These are phyloP conservation scores for Metacarcinus magister DNA, from an alignment of 2,888 invertebrate genomes.

Conservation along the genomic window DNA sequence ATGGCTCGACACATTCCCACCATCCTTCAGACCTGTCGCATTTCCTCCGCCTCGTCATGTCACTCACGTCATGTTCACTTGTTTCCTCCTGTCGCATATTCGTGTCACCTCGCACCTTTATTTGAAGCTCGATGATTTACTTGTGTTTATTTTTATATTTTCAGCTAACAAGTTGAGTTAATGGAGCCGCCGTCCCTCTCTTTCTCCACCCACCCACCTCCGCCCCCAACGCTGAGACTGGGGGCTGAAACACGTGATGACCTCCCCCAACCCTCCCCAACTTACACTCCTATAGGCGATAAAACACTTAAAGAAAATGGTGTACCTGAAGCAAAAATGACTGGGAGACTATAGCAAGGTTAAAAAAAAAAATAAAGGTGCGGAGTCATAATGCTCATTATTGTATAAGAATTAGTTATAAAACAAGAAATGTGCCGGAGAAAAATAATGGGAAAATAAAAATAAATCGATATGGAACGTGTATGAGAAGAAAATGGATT, in stretches of 20 bases:
- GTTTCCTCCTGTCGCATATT: not conserved
- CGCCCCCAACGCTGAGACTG: not conserved
- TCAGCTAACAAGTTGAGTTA: slow-evolving; percentile 71
- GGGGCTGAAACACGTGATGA: slow-evolving; percentile 33
- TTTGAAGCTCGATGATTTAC: not conserved
- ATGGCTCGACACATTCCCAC: not conserved
- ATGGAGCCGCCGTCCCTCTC: not conserved
- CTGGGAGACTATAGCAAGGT: not conserved
- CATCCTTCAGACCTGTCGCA: not conserved
- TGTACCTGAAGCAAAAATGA: not conserved
- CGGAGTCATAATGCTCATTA: not conserved
- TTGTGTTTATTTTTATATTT: not conserved
- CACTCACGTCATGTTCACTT: not conserved
- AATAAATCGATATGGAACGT: not conserved
- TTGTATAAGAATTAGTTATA: not conserved
- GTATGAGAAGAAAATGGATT: not conserved
- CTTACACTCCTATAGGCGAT: not conserved
- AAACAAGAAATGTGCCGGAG: not conserved
- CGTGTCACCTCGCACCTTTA: not conserved
- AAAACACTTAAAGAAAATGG: not conserved
- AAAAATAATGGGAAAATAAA: not conserved
- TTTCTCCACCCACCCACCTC: not conserved
- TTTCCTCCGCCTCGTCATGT: not conserved
- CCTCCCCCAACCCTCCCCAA: not conserved
- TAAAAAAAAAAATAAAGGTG: not conserved